Percentiles rank a stretch among this genome's conserved stretches.
Conservation (phyloP, 1,140 invertebrate species). For the Drosophila kanapiae region DNA sequence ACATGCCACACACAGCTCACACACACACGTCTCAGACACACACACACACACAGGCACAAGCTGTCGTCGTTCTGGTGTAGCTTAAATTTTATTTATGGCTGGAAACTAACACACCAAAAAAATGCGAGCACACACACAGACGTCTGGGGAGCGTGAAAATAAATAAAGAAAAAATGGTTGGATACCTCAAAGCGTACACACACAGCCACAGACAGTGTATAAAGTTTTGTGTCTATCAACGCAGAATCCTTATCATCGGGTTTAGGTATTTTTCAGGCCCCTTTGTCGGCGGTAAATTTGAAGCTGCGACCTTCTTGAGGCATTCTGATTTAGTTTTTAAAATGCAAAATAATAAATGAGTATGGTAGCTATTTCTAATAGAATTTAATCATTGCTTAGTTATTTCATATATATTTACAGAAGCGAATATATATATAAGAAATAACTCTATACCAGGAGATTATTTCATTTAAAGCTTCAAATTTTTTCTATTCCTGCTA, state of each 20-base stretch:
- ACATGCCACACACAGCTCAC: slow-evolving; percentile 1
- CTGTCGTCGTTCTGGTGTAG: slow-evolving; percentile 72
- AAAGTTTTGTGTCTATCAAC: slow-evolving; percentile 61
- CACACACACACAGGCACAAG: slow-evolving; percentile 25
- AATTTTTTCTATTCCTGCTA: neutral
- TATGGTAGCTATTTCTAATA: neutral
- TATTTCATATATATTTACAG: neutral
- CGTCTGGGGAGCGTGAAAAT: slow-evolving; percentile 42
- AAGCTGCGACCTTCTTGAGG: neutral
- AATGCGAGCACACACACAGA: slow-evolving; percentile 41
- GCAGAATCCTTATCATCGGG: slow-evolving; percentile 32
- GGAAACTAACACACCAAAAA: slow-evolving; percentile 43
- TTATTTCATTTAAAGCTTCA: neutral
- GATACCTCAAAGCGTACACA: slow-evolving; percentile 35
- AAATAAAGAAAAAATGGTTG: slow-evolving; percentile 54
- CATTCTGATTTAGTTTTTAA: neutral
- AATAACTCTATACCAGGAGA: neutral
- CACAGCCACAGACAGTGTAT: slow-evolving; percentile 19
- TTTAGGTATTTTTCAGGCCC: slow-evolving; percentile 13
- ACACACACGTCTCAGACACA: slow-evolving; percentile 14
- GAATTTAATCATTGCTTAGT: neutral
- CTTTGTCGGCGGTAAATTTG: slow-evolving; percentile 1
- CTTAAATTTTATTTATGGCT: slow-evolving; percentile 82
- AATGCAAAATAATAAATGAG: neutral
- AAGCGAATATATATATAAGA: neutral